These are phyloP conservation scores for Alethe diademata DNA, from an alignment of 2,113 vertebrate genomes.

Conservation along the genomic window DNA sequence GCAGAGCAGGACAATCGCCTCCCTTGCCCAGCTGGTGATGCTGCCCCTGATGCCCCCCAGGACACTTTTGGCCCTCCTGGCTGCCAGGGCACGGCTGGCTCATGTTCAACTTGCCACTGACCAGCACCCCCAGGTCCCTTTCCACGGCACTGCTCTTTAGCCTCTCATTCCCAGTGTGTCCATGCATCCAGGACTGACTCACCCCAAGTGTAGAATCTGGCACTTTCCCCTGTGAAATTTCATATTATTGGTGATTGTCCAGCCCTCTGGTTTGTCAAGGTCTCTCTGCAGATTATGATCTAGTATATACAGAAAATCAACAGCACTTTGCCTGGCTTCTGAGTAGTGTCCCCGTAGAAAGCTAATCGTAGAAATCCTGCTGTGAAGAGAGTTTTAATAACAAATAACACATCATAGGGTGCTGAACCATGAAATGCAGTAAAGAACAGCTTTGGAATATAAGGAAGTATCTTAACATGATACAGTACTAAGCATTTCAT, in stretches of 20 bases:
- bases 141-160: too few relatives aligned
- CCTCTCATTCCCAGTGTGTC: not conserved
- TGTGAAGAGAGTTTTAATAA: not conserved
- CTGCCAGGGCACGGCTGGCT: not conserved
- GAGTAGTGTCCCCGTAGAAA: not conserved
- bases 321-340: not conserved
- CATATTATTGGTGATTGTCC: not conserved
- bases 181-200: not conserved
- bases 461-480: not conserved
- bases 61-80: accelerated
- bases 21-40: accelerated
- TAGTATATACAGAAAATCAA: not conserved
- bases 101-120: accelerated
- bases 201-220: not conserved
- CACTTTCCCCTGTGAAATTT: not conserved
- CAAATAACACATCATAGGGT: not conserved
- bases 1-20: not conserved
- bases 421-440: not conserved
- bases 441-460: not conserved
- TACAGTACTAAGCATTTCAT: not conserved
- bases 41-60: accelerated
- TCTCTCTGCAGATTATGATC: not conserved
- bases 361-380: not conserved
- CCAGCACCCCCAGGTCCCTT: not conserved
- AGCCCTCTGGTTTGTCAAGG: not conserved